These are phyloP conservation scores for Tokudaia tokunoshimensis DNA, from an alignment of 2,797 vertebrate species.

Conservation along the genomic window DNA sequence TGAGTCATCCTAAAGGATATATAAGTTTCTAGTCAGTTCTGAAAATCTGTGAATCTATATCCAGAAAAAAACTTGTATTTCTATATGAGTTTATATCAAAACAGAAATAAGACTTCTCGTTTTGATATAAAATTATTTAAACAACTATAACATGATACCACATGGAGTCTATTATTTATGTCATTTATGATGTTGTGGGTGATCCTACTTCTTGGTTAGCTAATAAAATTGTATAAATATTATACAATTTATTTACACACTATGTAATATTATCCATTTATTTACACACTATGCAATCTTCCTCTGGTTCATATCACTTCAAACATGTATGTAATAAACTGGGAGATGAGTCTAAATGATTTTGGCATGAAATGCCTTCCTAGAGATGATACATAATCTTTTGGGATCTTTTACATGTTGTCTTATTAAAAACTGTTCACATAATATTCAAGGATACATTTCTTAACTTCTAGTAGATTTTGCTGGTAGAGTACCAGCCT, in stretches of 20 bases:
- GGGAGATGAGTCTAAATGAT: constrained; percentile 12
- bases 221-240: neutral
- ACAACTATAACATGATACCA: constrained; percentile 17
- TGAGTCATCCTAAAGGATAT: neutral
- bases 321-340: neutral
- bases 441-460: constrained; percentile 14
- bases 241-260: constrained; percentile 19
- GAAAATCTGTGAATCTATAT: neutral
- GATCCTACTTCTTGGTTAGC: neutral
- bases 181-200: neutral
- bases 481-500: constrained; percentile 20
- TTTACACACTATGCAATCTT: constrained; percentile 14
- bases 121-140: constrained; percentile 21
- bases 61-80: constrained; percentile 20
- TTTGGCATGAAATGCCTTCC: neutral
- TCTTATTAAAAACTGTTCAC: constrained; percentile 27
- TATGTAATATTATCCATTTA: no score
- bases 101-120: neutral
- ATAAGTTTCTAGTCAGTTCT: neutral
- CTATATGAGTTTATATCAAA: neutral
- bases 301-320: neutral
- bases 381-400: neutral
- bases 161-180: neutral
- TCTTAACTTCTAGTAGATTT: neutral
- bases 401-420: constrained; percentile 15